phyloP scores from a whole-genome alignment of 1,140 invertebrate species.

The Pectinophora gossypiella region DNA sequence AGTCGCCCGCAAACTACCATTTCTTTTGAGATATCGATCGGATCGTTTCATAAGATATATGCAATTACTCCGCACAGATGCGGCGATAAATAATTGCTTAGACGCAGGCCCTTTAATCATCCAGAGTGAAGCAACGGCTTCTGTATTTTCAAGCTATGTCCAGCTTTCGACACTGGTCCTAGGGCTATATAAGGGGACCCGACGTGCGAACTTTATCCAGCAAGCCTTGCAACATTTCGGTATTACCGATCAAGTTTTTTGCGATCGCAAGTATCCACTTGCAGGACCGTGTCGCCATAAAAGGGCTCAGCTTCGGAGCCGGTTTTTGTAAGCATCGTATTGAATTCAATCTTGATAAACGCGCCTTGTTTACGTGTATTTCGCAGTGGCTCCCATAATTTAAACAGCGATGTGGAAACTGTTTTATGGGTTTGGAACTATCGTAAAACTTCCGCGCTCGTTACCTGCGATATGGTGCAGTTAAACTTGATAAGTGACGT shows the following conservation, averaged over 20 bases:
- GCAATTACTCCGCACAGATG: slow-evolving; percentile 46
- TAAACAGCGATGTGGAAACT: slow-evolving; percentile 8
- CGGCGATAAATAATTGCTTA: slow-evolving; percentile 37
- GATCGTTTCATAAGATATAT: slow-evolving; percentile 58
- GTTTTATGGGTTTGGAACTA: slow-evolving; percentile 8
- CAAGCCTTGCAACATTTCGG: slow-evolving; percentile 48
- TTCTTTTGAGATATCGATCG: slow-evolving; percentile 41
- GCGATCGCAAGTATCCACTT: slow-evolving; percentile 56
- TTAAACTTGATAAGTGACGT: background rate
- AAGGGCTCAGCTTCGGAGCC: slow-evolving; percentile 36
- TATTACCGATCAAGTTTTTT: slow-evolving; percentile 60
- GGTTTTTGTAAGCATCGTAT: slow-evolving; percentile 55
- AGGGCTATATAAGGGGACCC: slow-evolving; percentile 50
- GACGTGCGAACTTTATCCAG: slow-evolving; percentile 53
- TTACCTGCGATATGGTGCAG: background rate
- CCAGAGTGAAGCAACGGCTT: slow-evolving; percentile 28
- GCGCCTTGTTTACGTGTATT: slow-evolving; percentile 43
- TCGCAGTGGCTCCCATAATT: slow-evolving; percentile 14
- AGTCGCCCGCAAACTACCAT: slow-evolving; percentile 48
- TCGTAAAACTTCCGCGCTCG: slow-evolving; percentile 1
- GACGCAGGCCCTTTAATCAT: slow-evolving; percentile 36
- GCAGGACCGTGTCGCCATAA: slow-evolving; percentile 47
- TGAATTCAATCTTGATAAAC: slow-evolving; percentile 60
- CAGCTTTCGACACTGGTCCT: slow-evolving; percentile 50
- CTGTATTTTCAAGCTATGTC: slow-evolving; percentile 36